A percentile compares a stretch with the other conserved stretches of the same genome.
These are phyloP conservation scores for Cremastobaeus sp. DNA, from an alignment of 2,888 invertebrate species.

Conservation along the genomic window DNA sequence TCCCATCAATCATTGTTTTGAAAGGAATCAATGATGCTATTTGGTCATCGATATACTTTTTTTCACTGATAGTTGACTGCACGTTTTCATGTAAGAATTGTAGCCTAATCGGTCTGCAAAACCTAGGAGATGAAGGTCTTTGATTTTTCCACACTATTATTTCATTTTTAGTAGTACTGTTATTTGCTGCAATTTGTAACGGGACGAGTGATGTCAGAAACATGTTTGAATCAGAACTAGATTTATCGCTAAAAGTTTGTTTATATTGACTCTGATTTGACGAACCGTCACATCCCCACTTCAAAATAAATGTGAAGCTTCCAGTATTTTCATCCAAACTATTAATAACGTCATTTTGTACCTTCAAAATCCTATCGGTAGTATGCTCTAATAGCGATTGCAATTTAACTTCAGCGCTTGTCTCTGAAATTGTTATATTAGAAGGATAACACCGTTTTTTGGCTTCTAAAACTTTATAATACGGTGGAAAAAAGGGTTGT, in stretches of 20 bases:
- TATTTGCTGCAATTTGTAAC: neutral
- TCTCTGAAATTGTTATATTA: constrained; percentile 54
- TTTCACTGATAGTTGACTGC: neutral
- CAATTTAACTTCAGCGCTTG: constrained; percentile 57
- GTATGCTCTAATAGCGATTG: constrained; percentile 63
- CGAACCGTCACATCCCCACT: no score
- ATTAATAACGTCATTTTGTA: constrained; percentile 49
- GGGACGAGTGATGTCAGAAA: neutral
- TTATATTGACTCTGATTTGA: no score
- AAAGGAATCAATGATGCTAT: neutral
- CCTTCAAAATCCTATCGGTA: constrained; percentile 45
- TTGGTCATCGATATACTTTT: neutral
- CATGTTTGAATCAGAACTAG: neutral
- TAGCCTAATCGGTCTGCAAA: neutral
- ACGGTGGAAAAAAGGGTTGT: neutral
- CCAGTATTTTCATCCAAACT: constrained; percentile 17
- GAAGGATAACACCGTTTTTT: constrained; percentile 59
- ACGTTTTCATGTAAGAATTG: neutral
- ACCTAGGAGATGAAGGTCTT: neutral
- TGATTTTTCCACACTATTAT: neutral
- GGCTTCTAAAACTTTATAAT: constrained; percentile 44
- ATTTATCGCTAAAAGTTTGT: neutral
- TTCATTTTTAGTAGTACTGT: neutral
- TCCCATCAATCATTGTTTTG: constrained; percentile 70
- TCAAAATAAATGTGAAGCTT: no score